Evolutionary conservation across 30 jellyfish, hydroid and myxozoan species (phyloP).

Genomic region (Mastigias papua): DNA sequence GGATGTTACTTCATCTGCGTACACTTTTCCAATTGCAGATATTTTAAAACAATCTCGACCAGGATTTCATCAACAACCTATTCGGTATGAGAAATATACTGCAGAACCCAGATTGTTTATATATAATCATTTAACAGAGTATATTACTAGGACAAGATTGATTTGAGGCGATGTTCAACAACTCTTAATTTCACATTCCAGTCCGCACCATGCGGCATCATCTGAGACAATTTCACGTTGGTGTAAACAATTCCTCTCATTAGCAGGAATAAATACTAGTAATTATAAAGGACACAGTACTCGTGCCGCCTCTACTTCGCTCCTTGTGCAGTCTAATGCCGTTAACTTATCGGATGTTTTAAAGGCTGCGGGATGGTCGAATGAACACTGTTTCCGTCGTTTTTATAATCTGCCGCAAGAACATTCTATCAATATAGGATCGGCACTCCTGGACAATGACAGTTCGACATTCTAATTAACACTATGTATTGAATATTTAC

Average conservation of each 20-base stretch:
- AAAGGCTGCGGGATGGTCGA: conserved; percentile 14
- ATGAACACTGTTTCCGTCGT: conserved; percentile 1
- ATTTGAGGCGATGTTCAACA: background rate
- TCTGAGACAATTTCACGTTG: conserved; percentile 20
- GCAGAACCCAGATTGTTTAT: conserved; percentile 1
- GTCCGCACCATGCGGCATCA: conserved; percentile 11
- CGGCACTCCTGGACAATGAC: background rate
- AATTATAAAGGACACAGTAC: conserved; percentile 16
- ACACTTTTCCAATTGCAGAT: conserved; percentile 14
- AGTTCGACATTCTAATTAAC: background rate
- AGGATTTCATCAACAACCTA: conserved; percentile 21
- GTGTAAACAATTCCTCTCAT: background rate
- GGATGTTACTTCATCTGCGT: conserved; percentile 30
- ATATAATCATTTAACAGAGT: background rate
- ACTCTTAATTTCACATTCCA: background rate
- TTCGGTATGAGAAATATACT: background rate
- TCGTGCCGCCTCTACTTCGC: conserved; percentile 34
- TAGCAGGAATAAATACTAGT: conserved; percentile 3
- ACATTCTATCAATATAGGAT: background rate
- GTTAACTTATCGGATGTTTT: background rate
- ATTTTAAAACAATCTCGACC: background rate
- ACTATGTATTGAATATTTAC: too few relatives aligned
- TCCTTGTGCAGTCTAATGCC: background rate
- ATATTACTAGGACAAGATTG: background rate
- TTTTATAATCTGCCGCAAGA: background rate